Percentiles rank a stretch among this genome's conserved stretches.
These are phyloP conservation scores for Neodon shergylaensis DNA, from an alignment of 2,113 vertebrate species.

Conservation along the genomic window DNA sequence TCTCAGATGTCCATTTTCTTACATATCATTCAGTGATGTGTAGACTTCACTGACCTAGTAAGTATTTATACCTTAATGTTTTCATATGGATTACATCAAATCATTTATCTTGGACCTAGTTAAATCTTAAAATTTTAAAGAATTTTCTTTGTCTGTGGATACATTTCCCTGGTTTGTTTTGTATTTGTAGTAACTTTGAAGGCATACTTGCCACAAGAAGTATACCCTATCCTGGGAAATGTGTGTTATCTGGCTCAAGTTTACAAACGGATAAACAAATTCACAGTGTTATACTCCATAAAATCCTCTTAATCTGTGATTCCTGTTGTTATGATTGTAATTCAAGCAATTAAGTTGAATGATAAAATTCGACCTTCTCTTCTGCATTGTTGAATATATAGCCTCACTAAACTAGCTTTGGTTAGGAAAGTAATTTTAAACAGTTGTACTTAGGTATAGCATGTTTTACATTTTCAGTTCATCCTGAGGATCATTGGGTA, in stretches of 20 bases:
- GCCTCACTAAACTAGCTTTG: not conserved
- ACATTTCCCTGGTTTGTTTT: not conserved
- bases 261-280: not conserved
- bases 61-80: not conserved
- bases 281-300: not conserved
- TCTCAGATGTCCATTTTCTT: not conserved
- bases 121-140: not conserved
- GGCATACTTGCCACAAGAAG: not conserved
- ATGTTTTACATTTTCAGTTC: not conserved
- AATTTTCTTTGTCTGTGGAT: not conserved
- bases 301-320: not conserved
- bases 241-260: not conserved
- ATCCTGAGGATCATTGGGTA: not conserved
- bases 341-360: not conserved
- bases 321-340: not conserved
- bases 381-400: not conserved
- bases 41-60: not conserved
- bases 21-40: not conserved
- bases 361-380: not conserved
- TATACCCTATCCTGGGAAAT: not conserved
- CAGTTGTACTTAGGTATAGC: not conserved
- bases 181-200: not conserved
- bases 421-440: not conserved
- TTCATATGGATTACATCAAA: not conserved
- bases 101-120: not conserved